Conservation (phyloP, 2,797 vertebrate species). For the Zonotrichia albicollis region DNA sequence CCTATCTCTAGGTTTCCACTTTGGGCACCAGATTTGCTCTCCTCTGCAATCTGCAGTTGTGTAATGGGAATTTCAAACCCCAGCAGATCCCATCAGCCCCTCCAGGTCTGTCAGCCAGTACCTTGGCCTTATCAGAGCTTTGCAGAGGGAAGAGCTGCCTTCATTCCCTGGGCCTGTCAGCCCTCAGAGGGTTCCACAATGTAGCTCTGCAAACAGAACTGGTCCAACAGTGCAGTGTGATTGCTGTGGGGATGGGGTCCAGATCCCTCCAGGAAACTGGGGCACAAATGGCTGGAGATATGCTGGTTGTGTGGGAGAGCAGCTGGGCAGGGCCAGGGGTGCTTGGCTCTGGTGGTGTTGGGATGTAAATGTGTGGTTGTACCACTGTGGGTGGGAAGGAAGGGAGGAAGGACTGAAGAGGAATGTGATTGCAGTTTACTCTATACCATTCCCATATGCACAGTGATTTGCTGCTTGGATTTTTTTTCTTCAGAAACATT, state of each 20-base stretch:
- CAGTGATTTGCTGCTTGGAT: background rate
- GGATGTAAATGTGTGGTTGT: background rate
- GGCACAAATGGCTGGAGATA: background rate
- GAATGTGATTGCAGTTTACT: background rate
- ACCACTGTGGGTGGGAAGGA: background rate
- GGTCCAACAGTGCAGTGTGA: slow-evolving; percentile 23
- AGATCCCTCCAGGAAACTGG: slow-evolving; percentile 56
- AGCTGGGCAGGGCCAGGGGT: rapidly evolving
- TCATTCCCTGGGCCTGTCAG: background rate
- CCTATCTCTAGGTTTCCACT: background rate
- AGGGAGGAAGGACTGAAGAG: background rate
- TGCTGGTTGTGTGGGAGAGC: background rate
- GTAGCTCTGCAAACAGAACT: slow-evolving; percentile 40
- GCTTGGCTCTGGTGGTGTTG: background rate
- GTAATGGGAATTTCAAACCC: background rate
- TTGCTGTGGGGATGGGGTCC: background rate
- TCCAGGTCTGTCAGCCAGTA: background rate
- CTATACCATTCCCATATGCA: background rate
- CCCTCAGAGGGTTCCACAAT: background rate
- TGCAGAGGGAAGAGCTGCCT: background rate
- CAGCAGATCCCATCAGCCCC: background rate
- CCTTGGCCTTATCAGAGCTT: slow-evolving; percentile 1
- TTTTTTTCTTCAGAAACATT: background rate
- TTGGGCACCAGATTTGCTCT: background rate
- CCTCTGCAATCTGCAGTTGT: background rate